Base-by-base conservation (phyloP, 2,888 invertebrate genomes). In the Enchytraeus crypticus region DNA sequence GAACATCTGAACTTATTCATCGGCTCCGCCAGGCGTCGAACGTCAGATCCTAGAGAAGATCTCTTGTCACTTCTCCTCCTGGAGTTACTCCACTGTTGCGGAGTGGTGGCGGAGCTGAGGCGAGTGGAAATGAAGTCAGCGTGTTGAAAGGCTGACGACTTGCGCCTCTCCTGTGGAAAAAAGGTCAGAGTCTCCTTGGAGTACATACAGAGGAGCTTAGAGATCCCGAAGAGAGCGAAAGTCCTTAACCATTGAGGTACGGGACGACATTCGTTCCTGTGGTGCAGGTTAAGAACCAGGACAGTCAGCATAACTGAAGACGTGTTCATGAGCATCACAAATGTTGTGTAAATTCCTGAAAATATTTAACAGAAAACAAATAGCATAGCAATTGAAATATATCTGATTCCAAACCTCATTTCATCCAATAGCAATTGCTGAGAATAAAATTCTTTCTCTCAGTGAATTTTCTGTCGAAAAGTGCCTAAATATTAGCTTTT, bases 321-420 rank as follows among this genome's bases (percentile, higher is more conserved):
- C 2, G 79, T 78, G 47, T 78, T 79, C 70, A 79, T 76, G 21
- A 74, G 75, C 80, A 81, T 80, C 45, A 78, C 77, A 5, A 77
- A 72, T 18, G 78, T 80, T 45, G 80, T 69, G 66, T 80, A 80
- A 47, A 80, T 74, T 29, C 78, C 79, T 78, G 71, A 30, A 70
- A 70, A 55, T 53, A n/a, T n/a, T n/a, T n/a, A n/a, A n/a, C n/a
- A n/a, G n/a, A n/a, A n/a, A n/a, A n/a, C n/a, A n/a, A n/a, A n/a
- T n/a, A n/a, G n/a, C n/a, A n/a, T n/a, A n/a, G n/a, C n/a, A n/a
- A n/a, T n/a, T n/a, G n/a, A n/a, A n/a, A n/a, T n/a, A n/a, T n/a
- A n/a, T n/a, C n/a, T n/a, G n/a, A n/a, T n/a, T n/a, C n/a, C n/a
- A n/a, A n/a, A n/a, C n/a, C n/a, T n/a, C n/a, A n/a, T n/a, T n/a